Base-by-base conservation (phyloP, 1,140 invertebrate species). In the Camponotus vicinus region DNA sequence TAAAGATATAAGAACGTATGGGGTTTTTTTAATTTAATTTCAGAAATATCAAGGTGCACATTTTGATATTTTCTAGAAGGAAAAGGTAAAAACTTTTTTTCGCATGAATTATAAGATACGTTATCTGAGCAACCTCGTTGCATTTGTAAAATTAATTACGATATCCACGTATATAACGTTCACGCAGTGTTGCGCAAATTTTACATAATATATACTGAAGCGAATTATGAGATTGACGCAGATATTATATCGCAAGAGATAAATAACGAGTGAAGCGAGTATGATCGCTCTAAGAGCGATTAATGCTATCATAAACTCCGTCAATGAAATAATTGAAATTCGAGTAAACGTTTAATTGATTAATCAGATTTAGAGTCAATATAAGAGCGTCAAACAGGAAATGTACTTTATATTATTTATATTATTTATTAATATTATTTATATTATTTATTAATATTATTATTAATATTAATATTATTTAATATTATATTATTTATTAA, bases 131-230 rank as follows among this genome's bases (percentile, higher is more conserved):
- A 73, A 75, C 27, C 40, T 75, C 79, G 13, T 83, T 83, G 55
- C 69, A 83, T 83, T 75, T 61, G 61, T 73, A 83, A 83, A 83
- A 55, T 49, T 61, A 61, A 57, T 59, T 57, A 21, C 7, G 32
- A 15, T 59, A 40, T 40, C 45, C 64, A 34, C 15, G 27, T 59
- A 9, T 32, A 7, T 37, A 18, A 34, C 11, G 27, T 27, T 45
- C 13, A 73, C 55, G 67, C 49, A 40, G 5, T 57, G 37, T 70
- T 66, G 8, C 32, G 21, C 11, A 37, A 67, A 67, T 37, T 79
- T 5, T 15, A 13, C n/a, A 21, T 2, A 15, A 9, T 15, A 21
- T 63, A 59, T 18, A 6, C 40, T 11, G 21, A 32, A 66, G 5
- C 34, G 3, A 45, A 66, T 78, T 78, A 5, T 13, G 61, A 64